Conservation (phyloP, 2,113 vertebrate species). For the Tringa solitaria region DNA sequence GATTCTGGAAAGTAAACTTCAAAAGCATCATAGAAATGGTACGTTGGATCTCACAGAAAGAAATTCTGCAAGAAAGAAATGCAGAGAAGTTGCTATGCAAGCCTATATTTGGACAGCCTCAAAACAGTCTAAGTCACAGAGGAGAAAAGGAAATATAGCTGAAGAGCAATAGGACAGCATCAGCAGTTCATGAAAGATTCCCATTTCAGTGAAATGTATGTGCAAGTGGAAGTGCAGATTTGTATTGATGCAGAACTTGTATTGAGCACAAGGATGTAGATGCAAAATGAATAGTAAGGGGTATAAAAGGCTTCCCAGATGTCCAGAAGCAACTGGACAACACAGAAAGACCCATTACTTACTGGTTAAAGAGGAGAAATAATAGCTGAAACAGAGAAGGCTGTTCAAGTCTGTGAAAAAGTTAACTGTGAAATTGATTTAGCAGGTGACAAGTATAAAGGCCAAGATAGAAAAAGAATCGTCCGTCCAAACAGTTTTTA, state of each 20-base stretch:
- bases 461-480: neutral
- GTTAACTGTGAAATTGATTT: neutral
- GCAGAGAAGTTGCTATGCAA: neutral
- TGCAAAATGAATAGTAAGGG: neutral
- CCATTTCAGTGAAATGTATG: neutral
- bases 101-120: neutral
- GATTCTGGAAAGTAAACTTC: neutral
- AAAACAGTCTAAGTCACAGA: neutral
- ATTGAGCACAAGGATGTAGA: neutral
- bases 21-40: neutral
- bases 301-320: neutral
- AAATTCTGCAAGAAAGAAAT: neutral
- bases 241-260: neutral
- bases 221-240: neutral
- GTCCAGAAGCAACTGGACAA: neutral
- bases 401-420: neutral
- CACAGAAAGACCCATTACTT: neutral
- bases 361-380: neutral
- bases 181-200: neutral
- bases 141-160: neutral
- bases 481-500: neutral
- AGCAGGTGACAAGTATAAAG: neutral
- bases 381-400: neutral
- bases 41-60: neutral
- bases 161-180: neutral